phyloP scores from a whole-genome alignment of 2,113 vertebrate genomes.

The Aptenodytes forsteri region DNA sequence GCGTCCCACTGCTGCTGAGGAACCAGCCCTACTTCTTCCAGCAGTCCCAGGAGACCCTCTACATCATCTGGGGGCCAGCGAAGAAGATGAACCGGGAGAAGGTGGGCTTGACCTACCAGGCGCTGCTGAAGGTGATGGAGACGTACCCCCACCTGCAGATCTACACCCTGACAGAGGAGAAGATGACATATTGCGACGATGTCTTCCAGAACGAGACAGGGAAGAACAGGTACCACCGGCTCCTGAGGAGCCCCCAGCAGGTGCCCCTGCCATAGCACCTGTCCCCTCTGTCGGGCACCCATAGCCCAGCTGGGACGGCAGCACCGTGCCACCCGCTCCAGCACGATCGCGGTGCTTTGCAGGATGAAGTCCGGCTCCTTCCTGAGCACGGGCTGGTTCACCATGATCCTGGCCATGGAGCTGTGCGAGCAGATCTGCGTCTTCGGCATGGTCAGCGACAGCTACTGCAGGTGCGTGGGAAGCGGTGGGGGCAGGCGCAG shows the following conservation, averaged over 20 bases:
- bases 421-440: constrained; percentile 86
- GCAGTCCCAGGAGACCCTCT: constrained; percentile 79
- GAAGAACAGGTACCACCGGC: constrained; percentile 84
- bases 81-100: constrained; percentile 86
- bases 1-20: constrained; percentile 83
- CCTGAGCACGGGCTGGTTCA: constrained; percentile 97
- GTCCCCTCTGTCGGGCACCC: rapidly evolving
- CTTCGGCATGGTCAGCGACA: constrained; percentile 91
- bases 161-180: constrained; percentile 85
- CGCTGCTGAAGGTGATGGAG: constrained; percentile 74
- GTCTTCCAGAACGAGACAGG: constrained; percentile 94
- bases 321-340: neutral
- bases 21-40: constrained; percentile 86
- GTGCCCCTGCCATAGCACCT: rapidly evolving
- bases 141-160: constrained; percentile 79
- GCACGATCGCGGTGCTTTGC: neutral
- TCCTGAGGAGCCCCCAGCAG: rapidly evolving
- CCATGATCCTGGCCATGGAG: constrained; percentile 91
- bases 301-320: rapidly evolving
- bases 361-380: constrained; percentile 92
- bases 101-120: constrained; percentile 79
- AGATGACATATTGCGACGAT: constrained; percentile 85
- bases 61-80: constrained; percentile 91
- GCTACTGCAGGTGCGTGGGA: constrained; percentile 82
- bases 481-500: rapidly evolving